Conservation (phyloP, 2,113 vertebrate genomes). For the Hemibagrus wyckioides region DNA sequence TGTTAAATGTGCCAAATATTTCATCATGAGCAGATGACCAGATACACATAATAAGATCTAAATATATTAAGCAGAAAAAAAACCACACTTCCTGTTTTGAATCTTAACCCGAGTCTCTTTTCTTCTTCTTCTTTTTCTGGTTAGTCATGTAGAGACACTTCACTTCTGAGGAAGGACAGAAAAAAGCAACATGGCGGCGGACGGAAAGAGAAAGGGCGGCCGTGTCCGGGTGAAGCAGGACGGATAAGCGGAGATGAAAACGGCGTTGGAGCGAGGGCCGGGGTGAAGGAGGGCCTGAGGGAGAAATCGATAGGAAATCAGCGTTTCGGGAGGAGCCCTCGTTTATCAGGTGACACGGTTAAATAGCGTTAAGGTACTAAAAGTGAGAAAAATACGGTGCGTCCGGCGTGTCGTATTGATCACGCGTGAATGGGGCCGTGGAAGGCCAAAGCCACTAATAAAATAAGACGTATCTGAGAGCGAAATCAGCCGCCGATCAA, state of each 20-base stretch:
- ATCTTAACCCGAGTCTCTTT: neutral
- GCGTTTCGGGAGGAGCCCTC: slow-evolving; percentile 87
- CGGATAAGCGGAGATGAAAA: slow-evolving; percentile 88
- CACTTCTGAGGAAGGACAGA: neutral
- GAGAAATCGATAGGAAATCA: slow-evolving; percentile 99
- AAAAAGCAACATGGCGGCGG: slow-evolving; percentile 34
- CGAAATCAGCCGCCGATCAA: slow-evolving; percentile 79
- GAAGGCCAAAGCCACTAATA: slow-evolving; percentile 99
- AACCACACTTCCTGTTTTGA: neutral
- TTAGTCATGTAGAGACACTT: neutral
- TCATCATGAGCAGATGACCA: neutral
- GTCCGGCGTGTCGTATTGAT: slow-evolving; percentile 88
- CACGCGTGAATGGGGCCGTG: slow-evolving; percentile 86
- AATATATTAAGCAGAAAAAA: neutral
- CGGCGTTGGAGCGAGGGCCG: slow-evolving; percentile 81
- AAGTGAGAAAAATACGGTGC: slow-evolving; percentile 95
- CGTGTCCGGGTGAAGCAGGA: slow-evolving; percentile 50
- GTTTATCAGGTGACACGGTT: slow-evolving; percentile 98
- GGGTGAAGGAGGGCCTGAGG: slow-evolving; percentile 80
- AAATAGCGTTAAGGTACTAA: slow-evolving; percentile 86
- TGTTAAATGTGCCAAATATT: neutral
- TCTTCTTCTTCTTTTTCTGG: neutral
- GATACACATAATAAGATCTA: neutral
- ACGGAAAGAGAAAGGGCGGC: neutral
- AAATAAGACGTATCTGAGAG: slow-evolving; percentile 94